phyloP scores from a whole-genome alignment of 2,888 invertebrate genomes.

The Seladonia tumulorum region DNA sequence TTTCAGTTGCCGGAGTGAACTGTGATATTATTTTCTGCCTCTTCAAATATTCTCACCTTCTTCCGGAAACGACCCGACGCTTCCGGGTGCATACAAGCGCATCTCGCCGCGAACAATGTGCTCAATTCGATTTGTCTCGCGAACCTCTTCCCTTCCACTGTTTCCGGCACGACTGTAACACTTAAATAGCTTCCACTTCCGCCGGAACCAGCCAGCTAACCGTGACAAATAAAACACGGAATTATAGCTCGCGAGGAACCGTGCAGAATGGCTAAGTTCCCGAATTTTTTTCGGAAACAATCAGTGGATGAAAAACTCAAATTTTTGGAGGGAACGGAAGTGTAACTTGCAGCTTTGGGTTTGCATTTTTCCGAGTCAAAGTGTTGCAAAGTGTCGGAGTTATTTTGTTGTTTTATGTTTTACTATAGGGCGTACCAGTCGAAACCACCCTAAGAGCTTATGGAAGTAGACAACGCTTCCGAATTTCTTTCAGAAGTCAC shows the following conservation, averaged over 20 bases:
- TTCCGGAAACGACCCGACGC: conserved; percentile 62
- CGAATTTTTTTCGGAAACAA: not conserved
- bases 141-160: conserved; percentile 39
- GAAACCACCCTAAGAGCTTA: too few relatives aligned
- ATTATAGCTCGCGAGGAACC: conserved; percentile 3
- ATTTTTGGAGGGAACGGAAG: too few relatives aligned
- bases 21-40: not conserved
- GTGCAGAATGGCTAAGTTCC: not conserved
- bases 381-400: too few relatives aligned
- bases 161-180: conserved; percentile 70
- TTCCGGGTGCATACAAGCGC: conserved; percentile 62
- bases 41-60: conserved; percentile 45
- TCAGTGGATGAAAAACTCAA: too few relatives aligned
- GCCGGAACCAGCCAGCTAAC: conserved; percentile 71
- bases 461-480: too few relatives aligned
- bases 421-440: too few relatives aligned
- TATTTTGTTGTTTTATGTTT: too few relatives aligned
- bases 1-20: not conserved
- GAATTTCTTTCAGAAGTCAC: too few relatives aligned
- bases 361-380: too few relatives aligned
- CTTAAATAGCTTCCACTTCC: conserved; percentile 75
- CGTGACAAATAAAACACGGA: conserved; percentile 59
- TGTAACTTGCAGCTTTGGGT: too few relatives aligned
- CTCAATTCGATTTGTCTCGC: conserved; percentile 64
- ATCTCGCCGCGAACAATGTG: conserved; percentile 69